Conservation (phyloP, 2,888 invertebrate species). For the Lycocerus yunnanus region DNA sequence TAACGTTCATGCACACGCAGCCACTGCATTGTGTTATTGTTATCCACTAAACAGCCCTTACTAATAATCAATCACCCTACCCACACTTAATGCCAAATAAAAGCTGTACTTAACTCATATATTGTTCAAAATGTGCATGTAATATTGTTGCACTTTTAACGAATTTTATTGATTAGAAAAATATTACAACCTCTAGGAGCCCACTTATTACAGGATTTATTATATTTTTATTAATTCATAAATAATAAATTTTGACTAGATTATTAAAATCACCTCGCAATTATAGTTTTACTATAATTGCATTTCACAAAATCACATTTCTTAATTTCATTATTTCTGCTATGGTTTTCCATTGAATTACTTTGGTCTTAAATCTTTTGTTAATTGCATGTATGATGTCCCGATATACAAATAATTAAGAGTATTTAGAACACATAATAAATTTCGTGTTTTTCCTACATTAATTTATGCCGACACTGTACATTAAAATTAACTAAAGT, state of each 20-base stretch:
- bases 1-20: slow-evolving; percentile 26
- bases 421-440: slow-evolving; percentile 18
- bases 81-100: slow-evolving; percentile 27
- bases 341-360: background rate
- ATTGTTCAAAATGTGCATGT: slow-evolving; percentile 18
- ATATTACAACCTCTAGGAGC: background rate
- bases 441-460: slow-evolving; percentile 22
- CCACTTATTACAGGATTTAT: background rate
- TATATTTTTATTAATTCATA: no score
- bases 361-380: background rate
- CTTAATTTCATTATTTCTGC: background rate
- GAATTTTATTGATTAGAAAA: slow-evolving; percentile 2
- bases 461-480: slow-evolving; percentile 29
- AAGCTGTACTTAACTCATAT: slow-evolving; percentile 33
- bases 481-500: slow-evolving; percentile 26
- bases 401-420: slow-evolving; percentile 14
- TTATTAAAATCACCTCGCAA: no score
- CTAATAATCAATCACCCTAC: slow-evolving; percentile 37
- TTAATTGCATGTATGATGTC: background rate
- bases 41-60: slow-evolving; percentile 37
- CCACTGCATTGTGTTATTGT: slow-evolving; percentile 39
- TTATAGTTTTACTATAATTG: no score
- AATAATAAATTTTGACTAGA: no score
- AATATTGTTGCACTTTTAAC: slow-evolving; percentile 7
- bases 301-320: no score